Evolutionary conservation across 2,797 vertebrate genomes (phyloP).

Genomic region (Chloroceryle inda): DNA sequence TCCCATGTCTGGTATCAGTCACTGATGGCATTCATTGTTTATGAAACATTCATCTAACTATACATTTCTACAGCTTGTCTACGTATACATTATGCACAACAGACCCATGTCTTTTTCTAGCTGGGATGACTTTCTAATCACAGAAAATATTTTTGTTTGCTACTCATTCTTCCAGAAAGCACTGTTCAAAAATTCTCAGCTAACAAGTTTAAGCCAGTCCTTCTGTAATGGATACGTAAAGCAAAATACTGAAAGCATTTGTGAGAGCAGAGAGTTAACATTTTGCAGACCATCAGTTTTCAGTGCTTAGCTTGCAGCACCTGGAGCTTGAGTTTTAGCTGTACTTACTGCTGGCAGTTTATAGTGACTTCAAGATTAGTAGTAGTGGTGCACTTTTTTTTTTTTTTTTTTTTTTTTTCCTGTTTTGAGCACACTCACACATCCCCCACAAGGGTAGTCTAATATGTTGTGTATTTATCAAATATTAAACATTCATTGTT

Average conservation of each 20-base stretch:
- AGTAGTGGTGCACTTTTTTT: neutral
- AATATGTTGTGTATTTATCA: neutral
- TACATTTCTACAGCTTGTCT: neutral
- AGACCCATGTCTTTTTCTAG: neutral
- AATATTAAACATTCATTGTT: neutral
- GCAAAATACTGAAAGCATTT: neutral
- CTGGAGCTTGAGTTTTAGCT: neutral
- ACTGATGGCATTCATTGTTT: neutral
- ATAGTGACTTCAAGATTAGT: neutral
- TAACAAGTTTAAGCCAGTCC: neutral
- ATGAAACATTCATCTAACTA: neutral
- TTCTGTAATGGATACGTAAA: neutral
- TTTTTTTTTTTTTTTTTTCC: neutral
- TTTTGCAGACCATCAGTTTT: neutral
- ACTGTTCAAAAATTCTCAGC: neutral
- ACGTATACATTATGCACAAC: neutral
- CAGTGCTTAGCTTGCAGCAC: neutral
- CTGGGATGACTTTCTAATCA: neutral
- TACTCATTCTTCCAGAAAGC: neutral
- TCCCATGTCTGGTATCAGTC: neutral
- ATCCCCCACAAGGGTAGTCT: neutral
- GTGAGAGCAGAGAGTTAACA: neutral
- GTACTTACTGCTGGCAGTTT: neutral
- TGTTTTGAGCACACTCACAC: neutral
- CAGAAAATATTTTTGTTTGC: neutral